These are phyloP conservation scores for Acropora tenuis DNA, from an alignment of 64 coral and sea anemone genomes.

Conservation along the genomic window DNA sequence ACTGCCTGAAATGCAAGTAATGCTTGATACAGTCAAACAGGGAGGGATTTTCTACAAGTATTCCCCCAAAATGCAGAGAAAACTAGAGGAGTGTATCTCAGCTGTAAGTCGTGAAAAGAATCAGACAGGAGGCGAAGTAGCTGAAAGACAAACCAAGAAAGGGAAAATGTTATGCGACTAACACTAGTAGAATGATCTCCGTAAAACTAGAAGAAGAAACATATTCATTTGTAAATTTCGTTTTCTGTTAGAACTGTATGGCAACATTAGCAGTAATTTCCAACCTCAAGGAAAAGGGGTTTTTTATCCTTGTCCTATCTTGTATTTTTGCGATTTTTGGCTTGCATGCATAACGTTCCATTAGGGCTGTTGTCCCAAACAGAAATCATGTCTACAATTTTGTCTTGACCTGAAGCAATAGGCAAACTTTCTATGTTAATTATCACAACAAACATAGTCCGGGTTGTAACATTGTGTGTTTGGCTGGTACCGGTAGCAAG, in stretches of 20 bases:
- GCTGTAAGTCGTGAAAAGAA: neutral
- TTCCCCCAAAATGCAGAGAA: constrained; percentile 64
- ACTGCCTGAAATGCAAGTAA: constrained; percentile 54
- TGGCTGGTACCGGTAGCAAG: neutral
- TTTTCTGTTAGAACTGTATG: constrained; percentile 12
- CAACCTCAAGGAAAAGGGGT: constrained; percentile 6
- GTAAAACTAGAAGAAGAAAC: constrained; percentile 23
- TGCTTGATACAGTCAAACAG: constrained; percentile 55
- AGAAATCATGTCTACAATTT: constrained; percentile 4
- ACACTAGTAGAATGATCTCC: constrained; percentile 8
- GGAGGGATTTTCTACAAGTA: constrained; percentile 72
- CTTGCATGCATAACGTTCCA: constrained; percentile 3
- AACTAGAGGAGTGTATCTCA: constrained; percentile 45
- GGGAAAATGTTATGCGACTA: neutral
- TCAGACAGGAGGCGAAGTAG: no score
- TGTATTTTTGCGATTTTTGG: neutral
- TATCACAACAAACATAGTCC: constrained; percentile 23
- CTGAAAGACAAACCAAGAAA: no score
- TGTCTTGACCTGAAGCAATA: neutral
- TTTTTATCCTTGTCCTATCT: constrained; percentile 22
- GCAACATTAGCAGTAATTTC: neutral
- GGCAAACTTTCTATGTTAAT: constrained; percentile 17
- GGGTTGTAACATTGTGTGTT: constrained; percentile 15
- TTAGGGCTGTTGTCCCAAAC: neutral
- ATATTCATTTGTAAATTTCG: neutral